Conservation (phyloP, 1,140 invertebrate species). For the Procambarus virginalis region DNA sequence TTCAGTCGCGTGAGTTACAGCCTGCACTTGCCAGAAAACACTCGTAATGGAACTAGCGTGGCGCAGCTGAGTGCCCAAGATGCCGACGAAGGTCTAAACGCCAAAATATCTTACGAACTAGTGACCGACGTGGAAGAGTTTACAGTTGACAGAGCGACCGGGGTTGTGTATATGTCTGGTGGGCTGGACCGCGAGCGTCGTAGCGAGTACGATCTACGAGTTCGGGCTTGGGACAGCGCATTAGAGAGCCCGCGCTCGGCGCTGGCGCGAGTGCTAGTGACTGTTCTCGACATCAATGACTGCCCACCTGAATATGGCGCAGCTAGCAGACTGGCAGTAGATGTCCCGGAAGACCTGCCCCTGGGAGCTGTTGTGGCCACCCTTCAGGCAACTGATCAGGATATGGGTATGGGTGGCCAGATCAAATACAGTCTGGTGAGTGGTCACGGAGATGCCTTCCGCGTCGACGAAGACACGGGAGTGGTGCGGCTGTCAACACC, state of each 20-base stretch:
- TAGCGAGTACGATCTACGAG: slow-evolving; percentile 87
- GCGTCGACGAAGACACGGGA: slow-evolving; percentile 87
- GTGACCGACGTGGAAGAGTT: slow-evolving; percentile 89
- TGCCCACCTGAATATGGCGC: slow-evolving; percentile 85
- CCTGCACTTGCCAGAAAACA: slow-evolving; percentile 75
- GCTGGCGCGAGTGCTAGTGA: slow-evolving; percentile 75
- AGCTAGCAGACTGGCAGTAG: slow-evolving; percentile 76
- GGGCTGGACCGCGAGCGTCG: slow-evolving; percentile 88
- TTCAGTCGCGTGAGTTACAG: slow-evolving; percentile 76
- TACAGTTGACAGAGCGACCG: slow-evolving; percentile 84
- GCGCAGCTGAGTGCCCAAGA: slow-evolving; percentile 76
- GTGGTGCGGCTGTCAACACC: slow-evolving; percentile 84
- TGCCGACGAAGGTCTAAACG: slow-evolving; percentile 79
- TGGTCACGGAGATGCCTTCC: slow-evolving; percentile 78
- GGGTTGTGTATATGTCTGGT: slow-evolving; percentile 85
- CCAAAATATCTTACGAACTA: slow-evolving; percentile 85
- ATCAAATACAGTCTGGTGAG: slow-evolving; percentile 83
- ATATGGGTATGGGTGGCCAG: slow-evolving; percentile 82
- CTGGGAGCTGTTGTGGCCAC: slow-evolving; percentile 88
- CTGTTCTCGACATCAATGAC: slow-evolving; percentile 93
- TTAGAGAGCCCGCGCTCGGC: slow-evolving; percentile 78
- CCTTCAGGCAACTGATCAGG: slow-evolving; percentile 86
- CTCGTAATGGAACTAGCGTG: slow-evolving; percentile 74
- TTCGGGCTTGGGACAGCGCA: slow-evolving; percentile 86
- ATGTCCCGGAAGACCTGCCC: slow-evolving; percentile 93